Evolutionary conservation across 2,113 vertebrate genomes (phyloP).

Genomic region (Arizona elegans): DNA sequence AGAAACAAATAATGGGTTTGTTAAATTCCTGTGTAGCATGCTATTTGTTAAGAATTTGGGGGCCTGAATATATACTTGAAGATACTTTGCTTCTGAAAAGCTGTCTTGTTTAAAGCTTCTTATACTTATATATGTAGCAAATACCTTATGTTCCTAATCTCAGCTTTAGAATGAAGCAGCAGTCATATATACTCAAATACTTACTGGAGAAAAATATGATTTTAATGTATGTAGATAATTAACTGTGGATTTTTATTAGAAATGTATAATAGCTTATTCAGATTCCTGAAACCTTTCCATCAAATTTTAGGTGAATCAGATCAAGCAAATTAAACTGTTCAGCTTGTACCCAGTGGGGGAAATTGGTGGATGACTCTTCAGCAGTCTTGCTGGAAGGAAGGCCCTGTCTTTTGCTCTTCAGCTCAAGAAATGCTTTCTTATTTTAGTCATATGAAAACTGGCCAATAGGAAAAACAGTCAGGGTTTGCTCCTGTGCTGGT

Average conservation of each 20-base stretch:
- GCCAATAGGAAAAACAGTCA: background rate
- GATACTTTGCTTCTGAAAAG: background rate
- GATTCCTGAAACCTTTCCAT: background rate
- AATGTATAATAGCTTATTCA: background rate
- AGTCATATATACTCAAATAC: background rate
- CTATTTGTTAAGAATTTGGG: background rate
- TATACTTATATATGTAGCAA: background rate
- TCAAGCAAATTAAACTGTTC: background rate
- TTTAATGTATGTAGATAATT: background rate
- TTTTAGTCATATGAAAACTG: background rate
- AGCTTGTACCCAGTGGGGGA: background rate
- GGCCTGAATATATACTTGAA: background rate
- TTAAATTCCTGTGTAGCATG: background rate
- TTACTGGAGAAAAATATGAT: background rate
- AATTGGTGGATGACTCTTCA: background rate
- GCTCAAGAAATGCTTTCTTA: background rate
- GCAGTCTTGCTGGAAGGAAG: background rate
- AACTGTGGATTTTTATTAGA: background rate
- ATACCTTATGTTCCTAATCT: background rate
- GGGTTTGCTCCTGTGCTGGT: background rate
- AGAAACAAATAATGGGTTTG: background rate
- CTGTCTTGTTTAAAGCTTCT: background rate
- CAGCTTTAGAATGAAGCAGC: background rate
- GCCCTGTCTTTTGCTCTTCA: background rate
- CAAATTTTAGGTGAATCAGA: background rate